Conservation (phyloP, 2,888 invertebrate genomes). For the Cerastoderma edule region DNA sequence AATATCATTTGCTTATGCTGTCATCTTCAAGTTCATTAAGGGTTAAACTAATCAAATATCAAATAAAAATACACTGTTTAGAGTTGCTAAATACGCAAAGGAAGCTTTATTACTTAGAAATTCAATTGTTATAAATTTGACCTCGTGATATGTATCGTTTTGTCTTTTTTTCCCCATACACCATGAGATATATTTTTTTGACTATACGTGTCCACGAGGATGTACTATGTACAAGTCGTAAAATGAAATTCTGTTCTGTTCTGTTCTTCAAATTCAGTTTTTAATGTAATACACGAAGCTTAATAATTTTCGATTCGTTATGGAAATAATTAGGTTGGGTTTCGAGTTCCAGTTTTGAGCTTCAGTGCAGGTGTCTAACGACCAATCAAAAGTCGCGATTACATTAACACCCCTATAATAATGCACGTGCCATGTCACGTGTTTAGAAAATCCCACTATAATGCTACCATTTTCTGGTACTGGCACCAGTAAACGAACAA, state of each 20-base stretch:
- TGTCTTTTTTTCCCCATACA: no score
- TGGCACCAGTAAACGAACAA: no score
- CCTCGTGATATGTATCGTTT: no score
- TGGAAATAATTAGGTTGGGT: no score
- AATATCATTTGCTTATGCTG: no score
- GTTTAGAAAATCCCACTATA: constrained; percentile 27
- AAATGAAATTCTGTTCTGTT: background rate
- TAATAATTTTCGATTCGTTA: background rate
- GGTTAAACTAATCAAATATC: no score
- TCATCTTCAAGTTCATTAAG: no score
- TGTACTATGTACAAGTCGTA: background rate
- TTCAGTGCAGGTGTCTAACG: constrained; percentile 52
- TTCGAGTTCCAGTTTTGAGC: constrained; percentile 1
- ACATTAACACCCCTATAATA: constrained; percentile 45
- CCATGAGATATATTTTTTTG: background rate
- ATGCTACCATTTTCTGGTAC: no score
- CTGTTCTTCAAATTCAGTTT: background rate
- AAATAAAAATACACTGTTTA: no score
- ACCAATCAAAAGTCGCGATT: constrained; percentile 44
- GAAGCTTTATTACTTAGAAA: no score
- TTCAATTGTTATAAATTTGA: no score
- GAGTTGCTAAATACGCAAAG: no score
- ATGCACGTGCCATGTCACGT: constrained; percentile 37
- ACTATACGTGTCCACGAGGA: background rate
- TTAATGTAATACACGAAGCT: background rate